These are phyloP conservation scores for Acleris sparsana DNA, from an alignment of 2,888 invertebrate species.

Conservation along the genomic window DNA sequence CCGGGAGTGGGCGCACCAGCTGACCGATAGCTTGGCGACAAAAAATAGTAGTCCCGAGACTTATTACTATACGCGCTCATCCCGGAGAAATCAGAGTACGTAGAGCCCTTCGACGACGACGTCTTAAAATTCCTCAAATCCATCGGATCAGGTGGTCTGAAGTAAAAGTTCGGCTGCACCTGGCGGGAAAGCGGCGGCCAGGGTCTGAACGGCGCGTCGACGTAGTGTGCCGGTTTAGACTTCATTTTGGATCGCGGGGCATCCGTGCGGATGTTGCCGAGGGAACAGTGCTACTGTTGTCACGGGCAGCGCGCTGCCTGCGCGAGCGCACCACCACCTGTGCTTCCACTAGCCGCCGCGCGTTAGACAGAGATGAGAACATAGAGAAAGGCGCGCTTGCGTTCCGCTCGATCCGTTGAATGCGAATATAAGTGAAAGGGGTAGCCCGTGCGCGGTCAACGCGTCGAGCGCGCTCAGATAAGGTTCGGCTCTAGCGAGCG, in stretches of 20 bases:
- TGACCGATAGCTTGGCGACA: slow-evolving; percentile 87
- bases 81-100: slow-evolving; percentile 79
- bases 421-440: slow-evolving; percentile 81
- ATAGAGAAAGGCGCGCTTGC: slow-evolving; percentile 78
- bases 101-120: slow-evolving; percentile 71
- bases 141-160: slow-evolving; percentile 76
- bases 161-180: slow-evolving; percentile 77
- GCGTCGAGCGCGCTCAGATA: slow-evolving; percentile 60
- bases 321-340: slow-evolving; percentile 63
- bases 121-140: slow-evolving; percentile 79
- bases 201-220: slow-evolving; percentile 82
- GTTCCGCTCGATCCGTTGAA: slow-evolving; percentile 76
- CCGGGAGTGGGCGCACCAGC: slow-evolving; percentile 84
- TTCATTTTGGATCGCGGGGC: slow-evolving; percentile 85
- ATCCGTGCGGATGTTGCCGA: slow-evolving; percentile 77
- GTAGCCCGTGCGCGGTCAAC: slow-evolving; percentile 74
- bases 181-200: slow-evolving; percentile 86
- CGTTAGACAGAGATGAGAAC: slow-evolving; percentile 77
- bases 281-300: slow-evolving; percentile 76
- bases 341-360: slow-evolving; percentile 58
- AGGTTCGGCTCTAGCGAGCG: slow-evolving; percentile 48
- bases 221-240: slow-evolving; percentile 84
- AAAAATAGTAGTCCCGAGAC: slow-evolving; percentile 83
- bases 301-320: slow-evolving; percentile 61
- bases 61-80: slow-evolving; percentile 79